These are phyloP conservation scores for Apis florea DNA, from an alignment of 1,140 invertebrate species.

Conservation along the genomic window DNA sequence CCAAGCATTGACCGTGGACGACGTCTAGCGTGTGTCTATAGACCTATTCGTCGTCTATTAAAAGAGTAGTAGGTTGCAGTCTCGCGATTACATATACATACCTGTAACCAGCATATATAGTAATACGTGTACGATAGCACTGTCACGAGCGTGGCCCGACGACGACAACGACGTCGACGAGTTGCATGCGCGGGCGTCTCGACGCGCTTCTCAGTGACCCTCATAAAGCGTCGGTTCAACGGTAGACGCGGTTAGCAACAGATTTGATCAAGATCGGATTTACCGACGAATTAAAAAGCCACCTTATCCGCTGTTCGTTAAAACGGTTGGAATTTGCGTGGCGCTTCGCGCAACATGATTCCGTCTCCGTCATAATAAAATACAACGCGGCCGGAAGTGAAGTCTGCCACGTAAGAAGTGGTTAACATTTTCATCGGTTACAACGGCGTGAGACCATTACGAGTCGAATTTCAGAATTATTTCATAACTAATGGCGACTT, in stretches of 20 bases:
- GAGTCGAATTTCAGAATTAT: conserved; percentile 22
- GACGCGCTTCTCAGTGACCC: conserved; percentile 61
- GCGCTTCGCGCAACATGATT: background rate
- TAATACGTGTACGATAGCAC: conserved; percentile 18
- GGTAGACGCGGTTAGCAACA: conserved; percentile 74
- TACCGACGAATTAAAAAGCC: conserved; percentile 53
- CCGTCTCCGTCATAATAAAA: background rate
- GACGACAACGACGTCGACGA: conserved; percentile 16
- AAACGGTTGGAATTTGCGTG: background rate
- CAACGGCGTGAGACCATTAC: background rate
- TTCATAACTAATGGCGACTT: conserved; percentile 34
- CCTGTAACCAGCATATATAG: conserved; percentile 20
- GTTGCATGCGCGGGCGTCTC: conserved; percentile 63
- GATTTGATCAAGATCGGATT: conserved; percentile 72
- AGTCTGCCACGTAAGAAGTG: conserved; percentile 1
- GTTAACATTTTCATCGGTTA: background rate
- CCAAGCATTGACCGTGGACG: conserved; percentile 72
- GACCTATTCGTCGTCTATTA: conserved; percentile 69
- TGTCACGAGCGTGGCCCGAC: background rate
- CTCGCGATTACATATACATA: conserved; percentile 50
- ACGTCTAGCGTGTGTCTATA: conserved; percentile 73
- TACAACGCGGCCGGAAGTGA: conserved; percentile 14
- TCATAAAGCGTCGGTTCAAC: conserved; percentile 56
- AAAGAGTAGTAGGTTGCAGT: conserved; percentile 61
- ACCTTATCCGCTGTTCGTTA: background rate